phyloP scores from a whole-genome alignment of 2,888 invertebrate genomes.

The Masnerella sp. region DNA sequence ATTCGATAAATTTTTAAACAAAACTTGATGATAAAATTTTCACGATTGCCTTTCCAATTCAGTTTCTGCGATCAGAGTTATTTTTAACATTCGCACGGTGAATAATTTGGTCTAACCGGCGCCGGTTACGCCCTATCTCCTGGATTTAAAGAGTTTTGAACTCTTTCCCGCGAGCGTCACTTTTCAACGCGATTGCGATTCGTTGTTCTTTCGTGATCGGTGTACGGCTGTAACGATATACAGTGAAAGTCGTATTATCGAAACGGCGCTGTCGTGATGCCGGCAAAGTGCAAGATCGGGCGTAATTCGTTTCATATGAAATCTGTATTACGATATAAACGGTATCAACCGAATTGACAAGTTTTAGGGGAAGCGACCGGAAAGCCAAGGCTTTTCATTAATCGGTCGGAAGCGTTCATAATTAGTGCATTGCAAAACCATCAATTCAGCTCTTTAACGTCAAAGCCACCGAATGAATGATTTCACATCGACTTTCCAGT shows the following conservation, averaged over 20 bases:
- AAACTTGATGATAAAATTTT: too few species aligned
- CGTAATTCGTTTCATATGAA: constrained; percentile 60
- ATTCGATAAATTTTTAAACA: too few species aligned
- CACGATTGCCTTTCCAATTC: too few species aligned
- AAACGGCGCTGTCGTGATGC: constrained; percentile 61
- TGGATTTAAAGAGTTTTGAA: too few species aligned
- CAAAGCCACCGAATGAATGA: constrained; percentile 49
- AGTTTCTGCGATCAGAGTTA: too few species aligned
- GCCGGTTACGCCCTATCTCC: too few species aligned
- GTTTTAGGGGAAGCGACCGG: neutral
- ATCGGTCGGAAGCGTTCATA: constrained; percentile 31
- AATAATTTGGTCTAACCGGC: too few species aligned
- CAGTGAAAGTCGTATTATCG: constrained; percentile 67
- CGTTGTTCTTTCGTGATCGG: constrained; percentile 59
- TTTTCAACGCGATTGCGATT: constrained; percentile 57
- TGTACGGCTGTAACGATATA: constrained; percentile 63
- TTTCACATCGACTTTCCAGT: constrained; percentile 57
- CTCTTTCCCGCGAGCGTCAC: constrained; percentile 58
- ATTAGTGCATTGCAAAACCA: constrained; percentile 52
- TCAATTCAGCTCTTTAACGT: constrained; percentile 54
- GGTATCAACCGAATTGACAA: constrained; percentile 26
- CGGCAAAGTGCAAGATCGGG: constrained; percentile 58
- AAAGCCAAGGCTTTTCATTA: constrained; percentile 6
- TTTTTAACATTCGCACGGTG: too few species aligned
- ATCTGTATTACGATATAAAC: constrained; percentile 60